These are phyloP conservation scores for Lissonota sp. DNA, from an alignment of 2,888 invertebrate species.

Conservation along the genomic window DNA sequence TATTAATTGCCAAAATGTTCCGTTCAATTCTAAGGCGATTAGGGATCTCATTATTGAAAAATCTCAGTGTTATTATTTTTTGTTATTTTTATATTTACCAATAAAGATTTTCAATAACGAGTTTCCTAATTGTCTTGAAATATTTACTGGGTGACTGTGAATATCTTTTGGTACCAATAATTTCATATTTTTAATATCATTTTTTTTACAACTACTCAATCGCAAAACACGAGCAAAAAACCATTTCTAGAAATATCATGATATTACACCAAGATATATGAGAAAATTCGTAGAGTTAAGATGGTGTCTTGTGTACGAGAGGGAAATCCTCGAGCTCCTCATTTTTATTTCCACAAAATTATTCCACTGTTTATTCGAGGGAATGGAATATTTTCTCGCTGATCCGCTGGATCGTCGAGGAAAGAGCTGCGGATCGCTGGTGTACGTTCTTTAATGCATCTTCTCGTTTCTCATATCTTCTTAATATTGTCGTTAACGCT, in stretches of 20 bases:
- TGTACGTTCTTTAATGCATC: constrained; percentile 37
- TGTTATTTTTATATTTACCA: too few relatives aligned
- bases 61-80: too few relatives aligned
- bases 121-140: too few relatives aligned
- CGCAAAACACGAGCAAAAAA: too few relatives aligned
- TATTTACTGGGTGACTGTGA: too few relatives aligned
- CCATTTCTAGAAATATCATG: not conserved
- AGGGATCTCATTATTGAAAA: too few relatives aligned
- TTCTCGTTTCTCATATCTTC: constrained; percentile 18
- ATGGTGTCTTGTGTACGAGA: not conserved
- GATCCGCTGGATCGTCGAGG: not conserved
- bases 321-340: constrained; percentile 6
- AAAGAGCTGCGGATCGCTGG: constrained; percentile 13
- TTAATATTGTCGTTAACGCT: constrained; percentile 43
- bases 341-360: constrained; percentile 9
- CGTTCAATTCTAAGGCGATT: too few relatives aligned
- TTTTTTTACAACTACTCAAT: too few relatives aligned
- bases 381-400: constrained; percentile 42
- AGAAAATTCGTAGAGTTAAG: constrained; percentile 7
- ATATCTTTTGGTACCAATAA: too few relatives aligned
- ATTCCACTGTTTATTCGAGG: constrained; percentile 44
- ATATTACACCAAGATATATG: not conserved
- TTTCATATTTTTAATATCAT: too few relatives aligned
- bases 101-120: too few relatives aligned
- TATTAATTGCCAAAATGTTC: too few relatives aligned